Percentiles rank a stretch among this genome's conserved stretches.
These are phyloP conservation scores for Elaphurus davidianus DNA, from an alignment of 2,113 vertebrate genomes.

Conservation along the genomic window DNA sequence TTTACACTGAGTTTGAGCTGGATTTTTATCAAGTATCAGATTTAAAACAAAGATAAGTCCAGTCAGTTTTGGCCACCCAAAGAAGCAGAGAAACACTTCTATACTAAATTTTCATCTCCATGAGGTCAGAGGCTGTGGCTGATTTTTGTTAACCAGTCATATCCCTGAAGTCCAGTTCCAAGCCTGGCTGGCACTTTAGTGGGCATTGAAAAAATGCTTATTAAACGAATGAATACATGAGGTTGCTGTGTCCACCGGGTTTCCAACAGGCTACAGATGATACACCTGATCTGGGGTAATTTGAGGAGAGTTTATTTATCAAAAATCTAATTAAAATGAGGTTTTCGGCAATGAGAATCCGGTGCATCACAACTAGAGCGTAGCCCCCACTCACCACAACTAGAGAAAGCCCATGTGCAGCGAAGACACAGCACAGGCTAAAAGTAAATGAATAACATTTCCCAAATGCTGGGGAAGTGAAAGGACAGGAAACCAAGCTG, in stretches of 20 bases:
- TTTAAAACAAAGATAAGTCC: background rate
- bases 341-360: background rate
- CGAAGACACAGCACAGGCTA: too few species aligned
- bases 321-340: background rate
- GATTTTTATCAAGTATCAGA: background rate
- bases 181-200: background rate
- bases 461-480: too few species aligned
- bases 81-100: background rate
- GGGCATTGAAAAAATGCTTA: background rate
- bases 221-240: background rate
- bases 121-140: background rate
- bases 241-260: background rate
- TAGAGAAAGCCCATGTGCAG: background rate
- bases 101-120: background rate
- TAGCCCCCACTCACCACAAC: background rate
- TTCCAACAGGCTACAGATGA: background rate
- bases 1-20: background rate
- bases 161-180: background rate
- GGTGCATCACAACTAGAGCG: background rate
- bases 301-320: background rate
- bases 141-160: background rate
- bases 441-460: too few species aligned
- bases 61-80: background rate
- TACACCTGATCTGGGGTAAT: background rate
- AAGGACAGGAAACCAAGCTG: background rate